phyloP scores from a whole-genome alignment of 2,113 vertebrate species.

The Myxocyprinus asiaticus region DNA sequence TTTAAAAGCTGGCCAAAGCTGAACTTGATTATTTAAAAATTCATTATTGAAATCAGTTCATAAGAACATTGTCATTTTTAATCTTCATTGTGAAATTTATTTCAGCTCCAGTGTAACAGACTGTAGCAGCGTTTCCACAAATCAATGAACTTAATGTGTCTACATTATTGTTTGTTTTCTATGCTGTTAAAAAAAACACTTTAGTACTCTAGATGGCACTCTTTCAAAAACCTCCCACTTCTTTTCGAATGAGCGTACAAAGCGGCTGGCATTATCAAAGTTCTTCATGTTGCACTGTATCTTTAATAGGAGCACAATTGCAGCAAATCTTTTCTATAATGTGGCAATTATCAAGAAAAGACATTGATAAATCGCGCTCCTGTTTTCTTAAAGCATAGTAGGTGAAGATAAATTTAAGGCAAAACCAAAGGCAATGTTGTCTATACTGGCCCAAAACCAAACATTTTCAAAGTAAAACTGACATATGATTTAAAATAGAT shows the following conservation, averaged over 20 bases:
- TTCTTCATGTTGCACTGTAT: background rate
- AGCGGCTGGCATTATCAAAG: background rate
- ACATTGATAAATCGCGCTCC: background rate
- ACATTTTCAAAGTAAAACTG: background rate
- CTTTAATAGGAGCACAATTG: too few species aligned
- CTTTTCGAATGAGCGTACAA: background rate
- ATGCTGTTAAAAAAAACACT: conserved; percentile 30
- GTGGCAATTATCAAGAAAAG: background rate
- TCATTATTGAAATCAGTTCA: too few species aligned
- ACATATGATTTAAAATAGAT: too few species aligned
- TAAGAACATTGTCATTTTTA: background rate
- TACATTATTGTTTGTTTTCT: conserved; percentile 33
- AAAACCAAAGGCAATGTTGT: background rate
- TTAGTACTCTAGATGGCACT: conserved; percentile 58
- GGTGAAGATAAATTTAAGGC: background rate
- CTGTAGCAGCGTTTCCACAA: conserved; percentile 80
- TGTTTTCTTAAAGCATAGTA: background rate
- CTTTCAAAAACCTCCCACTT: background rate
- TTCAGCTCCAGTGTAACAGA: conserved; percentile 85
- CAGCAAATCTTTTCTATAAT: background rate
- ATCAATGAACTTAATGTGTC: conserved; percentile 52
- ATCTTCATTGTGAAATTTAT: conserved; percentile 70
- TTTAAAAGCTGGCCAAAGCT: too few species aligned
- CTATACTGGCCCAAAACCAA: background rate
- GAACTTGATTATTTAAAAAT: too few species aligned